Base-by-base conservation (phyloP, 92 coral and sea anemone species). In the Zoanthus solanderi region DNA sequence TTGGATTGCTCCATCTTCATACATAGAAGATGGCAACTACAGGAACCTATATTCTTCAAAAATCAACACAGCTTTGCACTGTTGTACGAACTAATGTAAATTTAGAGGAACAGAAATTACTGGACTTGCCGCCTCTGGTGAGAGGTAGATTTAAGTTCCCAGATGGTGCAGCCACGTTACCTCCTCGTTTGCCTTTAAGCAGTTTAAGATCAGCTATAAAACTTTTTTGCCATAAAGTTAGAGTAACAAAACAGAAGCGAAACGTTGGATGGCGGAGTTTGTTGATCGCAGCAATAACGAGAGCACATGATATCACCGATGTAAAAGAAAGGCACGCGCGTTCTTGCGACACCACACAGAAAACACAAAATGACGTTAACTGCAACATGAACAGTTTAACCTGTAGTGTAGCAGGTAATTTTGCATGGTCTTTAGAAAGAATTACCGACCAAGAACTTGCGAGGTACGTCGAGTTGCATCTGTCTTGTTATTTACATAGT, bases 41-140 rank as follows among this genome's bases (percentile, higher is more conserved):
- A 77, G 98, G 99, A 77, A 95, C 95, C 14, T 96, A 96, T 76
- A 96, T 96, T 12, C 93, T 96, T 18, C 94, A 90, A n/a, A 96
- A 96, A 85, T 95, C 99, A 14, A 90, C 96, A 42, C 99, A 95
- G 82, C 90, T 96, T 69, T 95, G 96, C 90, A 88, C 98, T 30
- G 99, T 95, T 5, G 99, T 95, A 13, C 99, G 99, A 54, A 94
- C 96, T 54, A 95, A 93, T 83, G 94, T 95, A 37, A 91, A 90
- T 88, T 71, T 89, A 29, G 87, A 89, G 67, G 92, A 89, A 71
- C 84, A 82, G 50, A 68, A 34, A 75, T 91, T 95, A 75, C 93
- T 92, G 44, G 94, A 93, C 78, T 87, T 94, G 52, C 81, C 92
- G 87, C 95, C 94, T 61, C 89, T 91, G 57, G 91, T 92, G 34